phyloP scores from a whole-genome alignment of 2,113 vertebrate species.

The Trachemys scripta region DNA sequence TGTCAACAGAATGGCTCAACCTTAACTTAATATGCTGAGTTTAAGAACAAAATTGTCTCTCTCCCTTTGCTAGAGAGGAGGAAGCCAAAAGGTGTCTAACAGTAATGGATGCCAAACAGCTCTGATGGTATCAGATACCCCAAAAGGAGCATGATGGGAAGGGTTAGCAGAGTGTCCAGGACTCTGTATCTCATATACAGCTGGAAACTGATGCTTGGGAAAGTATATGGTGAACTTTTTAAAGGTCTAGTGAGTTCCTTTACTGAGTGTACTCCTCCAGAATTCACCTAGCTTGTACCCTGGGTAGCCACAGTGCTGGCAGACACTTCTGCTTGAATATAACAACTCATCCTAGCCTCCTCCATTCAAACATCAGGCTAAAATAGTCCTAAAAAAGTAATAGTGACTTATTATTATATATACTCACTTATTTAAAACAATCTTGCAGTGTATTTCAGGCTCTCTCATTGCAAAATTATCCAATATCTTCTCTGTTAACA shows the following conservation, averaged over 20 bases:
- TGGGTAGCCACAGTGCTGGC: not conserved
- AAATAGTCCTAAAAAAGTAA: not conserved
- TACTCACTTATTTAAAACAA: not conserved
- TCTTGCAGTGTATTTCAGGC: not conserved
- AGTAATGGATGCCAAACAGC: not conserved
- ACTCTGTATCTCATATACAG: not conserved
- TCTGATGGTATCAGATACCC: not conserved
- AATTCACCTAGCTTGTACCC: not conserved
- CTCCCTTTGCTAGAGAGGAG: not conserved
- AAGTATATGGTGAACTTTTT: not conserved
- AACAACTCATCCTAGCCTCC: not conserved
- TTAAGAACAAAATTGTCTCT: not conserved
- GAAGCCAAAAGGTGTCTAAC: not conserved
- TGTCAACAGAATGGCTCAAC: not conserved
- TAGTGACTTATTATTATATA: not conserved
- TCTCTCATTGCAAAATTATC: not conserved
- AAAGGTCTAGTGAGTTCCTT: not conserved
- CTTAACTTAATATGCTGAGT: not conserved
- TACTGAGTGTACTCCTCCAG: not conserved
- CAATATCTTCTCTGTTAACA: not conserved
- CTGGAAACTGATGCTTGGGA: too few relatives aligned
- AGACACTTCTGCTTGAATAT: not conserved
- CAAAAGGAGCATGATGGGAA: not conserved
- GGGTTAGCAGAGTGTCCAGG: not conserved
- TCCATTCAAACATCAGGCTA: not conserved